phyloP scores from a whole-genome alignment of 2,888 invertebrate genomes.

The Himalopsyche tibetana region DNA sequence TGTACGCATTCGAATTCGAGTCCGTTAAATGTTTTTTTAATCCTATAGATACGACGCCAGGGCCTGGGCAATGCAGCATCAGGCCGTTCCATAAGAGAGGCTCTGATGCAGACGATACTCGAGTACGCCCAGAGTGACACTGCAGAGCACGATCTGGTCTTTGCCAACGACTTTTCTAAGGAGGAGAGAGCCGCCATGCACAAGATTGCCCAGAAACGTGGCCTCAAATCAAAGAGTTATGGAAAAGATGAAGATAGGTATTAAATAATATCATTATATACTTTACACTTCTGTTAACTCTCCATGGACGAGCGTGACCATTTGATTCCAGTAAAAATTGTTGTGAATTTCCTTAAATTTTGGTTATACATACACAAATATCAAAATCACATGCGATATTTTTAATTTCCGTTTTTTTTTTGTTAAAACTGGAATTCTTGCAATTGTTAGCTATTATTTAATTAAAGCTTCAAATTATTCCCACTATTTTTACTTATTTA shows the following conservation, averaged over 20 bases:
- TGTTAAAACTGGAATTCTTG: no score
- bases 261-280: neutral
- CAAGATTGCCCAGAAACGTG: conserved; percentile 73
- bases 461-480: no score
- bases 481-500: no score
- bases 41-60: conserved; percentile 43
- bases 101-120: conserved; percentile 48
- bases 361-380: no score
- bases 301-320: no score
- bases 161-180: conserved; percentile 75
- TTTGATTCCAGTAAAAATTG: no score
- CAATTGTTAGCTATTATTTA: no score
- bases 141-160: conserved; percentile 65
- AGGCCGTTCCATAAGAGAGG: conserved; percentile 1
- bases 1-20: neutral
- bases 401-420: no score
- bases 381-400: no score
- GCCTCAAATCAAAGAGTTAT: conserved; percentile 75
- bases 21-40: neutral
- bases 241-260: conserved; percentile 73
- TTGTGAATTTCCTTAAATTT: no score
- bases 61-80: conserved; percentile 48
- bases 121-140: conserved; percentile 52
- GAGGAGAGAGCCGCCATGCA: conserved; percentile 81
- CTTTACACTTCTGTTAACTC: no score